Conservation (phyloP, 2,888 invertebrate genomes). For the Linnaemya tessellans region DNA sequence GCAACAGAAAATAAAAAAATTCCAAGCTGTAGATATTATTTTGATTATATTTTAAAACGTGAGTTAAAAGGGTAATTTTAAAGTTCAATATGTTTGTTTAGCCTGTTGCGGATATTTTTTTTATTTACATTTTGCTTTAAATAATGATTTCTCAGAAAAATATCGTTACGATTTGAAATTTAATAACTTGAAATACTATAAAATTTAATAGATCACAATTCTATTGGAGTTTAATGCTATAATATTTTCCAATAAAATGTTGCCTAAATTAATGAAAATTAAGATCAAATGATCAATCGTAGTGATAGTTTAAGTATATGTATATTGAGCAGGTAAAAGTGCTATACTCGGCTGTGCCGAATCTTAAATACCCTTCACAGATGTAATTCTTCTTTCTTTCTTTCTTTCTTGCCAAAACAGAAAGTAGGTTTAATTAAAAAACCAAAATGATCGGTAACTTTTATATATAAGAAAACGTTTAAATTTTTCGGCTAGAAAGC, state of each 20-base stretch:
- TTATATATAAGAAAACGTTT: no score
- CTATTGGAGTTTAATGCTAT: neutral
- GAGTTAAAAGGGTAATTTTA: constrained; percentile 66
- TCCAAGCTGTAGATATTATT: constrained; percentile 54
- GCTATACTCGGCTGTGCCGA: no score
- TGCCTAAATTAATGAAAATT: neutral
- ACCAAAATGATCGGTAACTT: no score
- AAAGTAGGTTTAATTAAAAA: no score
- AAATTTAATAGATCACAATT: neutral
- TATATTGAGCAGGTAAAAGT: no score
- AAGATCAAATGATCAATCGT: neutral
- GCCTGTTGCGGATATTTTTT: neutral
- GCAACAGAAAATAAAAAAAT: constrained; percentile 6
- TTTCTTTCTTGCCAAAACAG: no score
- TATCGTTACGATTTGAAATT: neutral
- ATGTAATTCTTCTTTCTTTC: no score
- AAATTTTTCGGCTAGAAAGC: no score
- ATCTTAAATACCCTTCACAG: no score
- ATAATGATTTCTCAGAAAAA: constrained; percentile 48
- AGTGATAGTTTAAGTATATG: neutral
- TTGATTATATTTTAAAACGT: constrained; percentile 65
- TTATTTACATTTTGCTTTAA: neutral
- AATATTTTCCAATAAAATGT: neutral
- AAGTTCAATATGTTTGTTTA: constrained; percentile 65
- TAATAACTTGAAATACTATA: constrained; percentile 10